Evolutionary conservation across 2,797 vertebrate genomes (phyloP).

Genomic region (Falco naumanni): DNA sequence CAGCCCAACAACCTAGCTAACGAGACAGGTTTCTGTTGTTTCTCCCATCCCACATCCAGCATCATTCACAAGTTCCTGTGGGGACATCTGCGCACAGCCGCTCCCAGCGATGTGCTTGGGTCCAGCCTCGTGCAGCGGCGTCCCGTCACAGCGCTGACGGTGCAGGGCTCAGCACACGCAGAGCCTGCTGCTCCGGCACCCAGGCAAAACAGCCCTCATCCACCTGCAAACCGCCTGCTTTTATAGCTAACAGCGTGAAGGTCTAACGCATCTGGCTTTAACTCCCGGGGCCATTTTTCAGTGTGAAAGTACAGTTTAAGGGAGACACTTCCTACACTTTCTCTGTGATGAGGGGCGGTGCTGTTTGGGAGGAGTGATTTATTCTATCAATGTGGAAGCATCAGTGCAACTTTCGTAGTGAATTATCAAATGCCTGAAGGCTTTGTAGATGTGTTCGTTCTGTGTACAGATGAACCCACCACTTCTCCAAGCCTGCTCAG

Average conservation of each 20-base stretch:
- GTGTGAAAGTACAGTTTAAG: background rate
- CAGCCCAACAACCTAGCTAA: background rate
- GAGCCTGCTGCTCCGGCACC: background rate
- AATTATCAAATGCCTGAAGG: conserved; percentile 81
- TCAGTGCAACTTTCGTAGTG: conserved; percentile 78
- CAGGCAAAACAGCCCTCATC: background rate
- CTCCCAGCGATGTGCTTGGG: background rate
- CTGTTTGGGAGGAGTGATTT: background rate
- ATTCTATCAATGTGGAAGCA: background rate
- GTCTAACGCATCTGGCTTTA: background rate
- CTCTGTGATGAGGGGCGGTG: background rate
- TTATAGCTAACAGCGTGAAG: background rate
- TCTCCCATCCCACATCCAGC: rapidly evolving
- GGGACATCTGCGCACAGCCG: rapidly evolving
- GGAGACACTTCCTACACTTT: background rate
- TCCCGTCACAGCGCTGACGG: rapidly evolving
- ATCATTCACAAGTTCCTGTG: background rate
- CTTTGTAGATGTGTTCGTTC: conserved; percentile 82
- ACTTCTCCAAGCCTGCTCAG: conserved; percentile 82
- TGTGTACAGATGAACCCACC: conserved; percentile 89
- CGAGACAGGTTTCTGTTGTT: background rate
- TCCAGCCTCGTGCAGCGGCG: rapidly evolving
- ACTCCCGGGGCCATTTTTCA: background rate
- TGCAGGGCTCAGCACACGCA: background rate
- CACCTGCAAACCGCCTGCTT: background rate